Evolutionary conservation across 2,888 invertebrate genomes (phyloP).

Genomic region (Caradrina clavipalpis): DNA sequence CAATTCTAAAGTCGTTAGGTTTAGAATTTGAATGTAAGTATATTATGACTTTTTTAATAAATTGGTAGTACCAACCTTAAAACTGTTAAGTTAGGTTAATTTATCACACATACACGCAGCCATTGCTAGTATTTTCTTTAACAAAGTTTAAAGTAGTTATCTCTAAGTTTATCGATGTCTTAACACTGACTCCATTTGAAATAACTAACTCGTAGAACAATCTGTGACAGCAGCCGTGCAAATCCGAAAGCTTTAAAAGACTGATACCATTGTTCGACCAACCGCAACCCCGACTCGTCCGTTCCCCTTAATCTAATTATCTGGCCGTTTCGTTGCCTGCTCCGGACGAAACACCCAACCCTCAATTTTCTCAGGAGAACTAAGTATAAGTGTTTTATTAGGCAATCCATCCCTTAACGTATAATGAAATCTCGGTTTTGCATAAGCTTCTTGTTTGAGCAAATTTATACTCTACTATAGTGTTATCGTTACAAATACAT

Average conservation of each 20-base stretch:
- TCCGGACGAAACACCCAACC: conserved; percentile 76
- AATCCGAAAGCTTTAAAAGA: conserved; percentile 80
- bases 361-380: conserved; percentile 78
- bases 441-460: conserved; percentile 69
- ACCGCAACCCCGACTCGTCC: conserved; percentile 80
- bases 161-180: conserved; percentile 9
- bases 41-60: background rate
- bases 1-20: background rate
- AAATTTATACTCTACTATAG: conserved; percentile 15
- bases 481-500: background rate
- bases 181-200: conserved; percentile 1
- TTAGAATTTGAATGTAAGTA: background rate
- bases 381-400: conserved; percentile 83
- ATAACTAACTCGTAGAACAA: conserved; percentile 70
- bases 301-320: conserved; percentile 88
- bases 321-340: conserved; percentile 86
- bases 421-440: conserved; percentile 76
- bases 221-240: conserved; percentile 75
- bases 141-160: background rate
- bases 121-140: background rate
- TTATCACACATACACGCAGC: background rate
- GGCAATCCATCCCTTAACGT: conserved; percentile 76
- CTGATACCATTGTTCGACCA: conserved; percentile 83
- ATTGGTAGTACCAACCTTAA: background rate
- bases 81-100: background rate